Evolutionary conservation across 2,888 invertebrate species (phyloP).

Genomic region (Rhodophaea formosa): DNA sequence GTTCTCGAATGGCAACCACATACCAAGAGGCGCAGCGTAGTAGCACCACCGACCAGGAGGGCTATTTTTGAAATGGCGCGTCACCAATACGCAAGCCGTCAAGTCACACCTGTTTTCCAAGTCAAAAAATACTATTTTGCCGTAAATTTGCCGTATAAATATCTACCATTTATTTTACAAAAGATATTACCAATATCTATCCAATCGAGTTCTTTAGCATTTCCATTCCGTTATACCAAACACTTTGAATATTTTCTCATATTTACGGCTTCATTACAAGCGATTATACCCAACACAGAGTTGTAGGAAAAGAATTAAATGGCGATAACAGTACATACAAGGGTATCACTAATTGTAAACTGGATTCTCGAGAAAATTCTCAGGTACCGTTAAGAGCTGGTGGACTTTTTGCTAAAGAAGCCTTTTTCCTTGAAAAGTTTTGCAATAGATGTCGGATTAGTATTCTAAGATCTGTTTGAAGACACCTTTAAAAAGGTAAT

Average conservation of each 20-base stretch:
- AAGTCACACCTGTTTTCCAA: too few species aligned
- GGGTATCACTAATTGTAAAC: conserved; percentile 6
- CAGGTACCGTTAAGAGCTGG: not conserved
- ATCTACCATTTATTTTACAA: too few species aligned
- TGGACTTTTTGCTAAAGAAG: not conserved
- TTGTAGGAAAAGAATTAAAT: conserved; percentile 1
- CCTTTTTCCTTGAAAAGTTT: conserved; percentile 14
- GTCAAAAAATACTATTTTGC: too few species aligned
- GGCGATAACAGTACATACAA: conserved; percentile 6
- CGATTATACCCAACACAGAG: not conserved
- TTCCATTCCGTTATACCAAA: too few species aligned
- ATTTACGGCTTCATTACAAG: conserved; percentile 1
- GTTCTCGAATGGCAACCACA: too few species aligned
- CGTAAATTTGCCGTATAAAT: too few species aligned
- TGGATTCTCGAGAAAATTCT: conserved; percentile 1
- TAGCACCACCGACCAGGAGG: too few species aligned
- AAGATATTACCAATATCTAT: too few species aligned
- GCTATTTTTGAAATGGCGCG: too few species aligned
- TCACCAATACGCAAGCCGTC: too few species aligned
- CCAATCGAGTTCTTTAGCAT: too few species aligned
- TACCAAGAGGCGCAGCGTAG: too few species aligned
- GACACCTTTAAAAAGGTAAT: conserved; percentile 6
- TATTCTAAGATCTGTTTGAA: conserved; percentile 8
- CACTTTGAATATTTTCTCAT: not conserved
- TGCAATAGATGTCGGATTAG: conserved; percentile 9